A percentile compares a stretch with the other conserved stretches of the same genome.
Evolutionary conservation across 2,113 vertebrate genomes (phyloP).

Genomic region (Hypomesus transpacificus): DNA sequence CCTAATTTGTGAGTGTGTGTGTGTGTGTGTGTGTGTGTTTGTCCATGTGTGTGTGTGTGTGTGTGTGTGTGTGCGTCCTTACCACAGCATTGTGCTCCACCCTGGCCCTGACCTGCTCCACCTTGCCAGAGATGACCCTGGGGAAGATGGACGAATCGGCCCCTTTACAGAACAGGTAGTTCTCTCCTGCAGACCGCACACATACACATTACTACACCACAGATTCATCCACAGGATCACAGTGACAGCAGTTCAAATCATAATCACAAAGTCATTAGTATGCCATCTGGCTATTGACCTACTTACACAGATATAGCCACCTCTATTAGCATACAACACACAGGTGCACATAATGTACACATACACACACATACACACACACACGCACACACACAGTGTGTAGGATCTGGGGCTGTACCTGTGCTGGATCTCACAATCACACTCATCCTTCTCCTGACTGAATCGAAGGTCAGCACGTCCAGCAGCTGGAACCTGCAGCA

Average conservation of each 20-base stretch:
- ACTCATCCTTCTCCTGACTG: constrained; percentile 93
- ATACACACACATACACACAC: constrained; percentile 9
- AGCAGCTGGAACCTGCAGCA: constrained; percentile 85
- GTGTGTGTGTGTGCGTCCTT: constrained; percentile 53
- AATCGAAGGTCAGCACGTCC: constrained; percentile 91
- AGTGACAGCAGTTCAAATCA: neutral
- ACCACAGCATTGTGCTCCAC: constrained; percentile 97
- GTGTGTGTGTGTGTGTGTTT: neutral
- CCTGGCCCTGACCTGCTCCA: constrained; percentile 83
- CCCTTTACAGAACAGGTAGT: constrained; percentile 94
- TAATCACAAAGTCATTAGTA: constrained; percentile 18
- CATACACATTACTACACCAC: neutral
- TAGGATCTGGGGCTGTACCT: constrained; percentile 53
- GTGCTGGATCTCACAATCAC: constrained; percentile 82
- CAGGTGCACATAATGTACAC: too few species aligned
- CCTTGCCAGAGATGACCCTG: constrained; percentile 87
- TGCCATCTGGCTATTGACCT: constrained; percentile 29
- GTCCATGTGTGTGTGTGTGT: neutral
- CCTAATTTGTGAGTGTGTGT: constrained; percentile 3
- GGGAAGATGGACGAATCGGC: constrained; percentile 98
- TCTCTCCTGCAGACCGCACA: constrained; percentile 73
- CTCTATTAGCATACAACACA: too few species aligned
- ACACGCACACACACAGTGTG: neutral
- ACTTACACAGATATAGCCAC: constrained; percentile 19
- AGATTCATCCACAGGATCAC: constrained; percentile 12